Evolutionary conservation across 2,113 vertebrate genomes (phyloP), one percentile per base, ranked within the genome.

Genomic region (Ameiurus melas): DNA sequence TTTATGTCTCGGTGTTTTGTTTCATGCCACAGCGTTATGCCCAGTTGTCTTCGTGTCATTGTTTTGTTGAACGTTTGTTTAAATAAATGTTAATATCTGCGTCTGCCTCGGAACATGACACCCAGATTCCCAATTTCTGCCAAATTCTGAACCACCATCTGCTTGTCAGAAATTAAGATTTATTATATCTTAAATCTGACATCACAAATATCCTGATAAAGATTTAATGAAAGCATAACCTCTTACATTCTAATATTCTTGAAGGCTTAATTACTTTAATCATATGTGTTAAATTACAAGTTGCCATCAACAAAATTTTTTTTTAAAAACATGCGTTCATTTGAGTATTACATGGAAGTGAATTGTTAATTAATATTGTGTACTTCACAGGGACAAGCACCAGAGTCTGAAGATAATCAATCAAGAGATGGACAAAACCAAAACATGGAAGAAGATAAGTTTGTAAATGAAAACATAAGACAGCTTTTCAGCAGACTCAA

Each of bases 401-500:
- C 36, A 30, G 60, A 51, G 8, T 8, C 13, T n/a, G 62, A 12
- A n/a, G 43, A 27, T 17, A 25, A 43, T 75, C 71, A 53, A 13
- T n/a, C 36, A 51, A 33, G 62, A 68, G 22, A 51, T 20, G 36
- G 58, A 83, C 55, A 64, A 62, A 60, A 2, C 22, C 12, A 62
- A 83, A 36, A 58, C 20, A 66, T 12, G 14, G 2, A 51, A 17
- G 60, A 68, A 66, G 39, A 51, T 55, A 4, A 84, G 2, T 13
- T 78, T 51, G 16, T 47, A 70, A 22, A 43, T 36, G 68, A 53
- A 33, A 87, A n/a, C 47, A 70, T 71, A 22, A 16, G 13, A 17
- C 19, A 33, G 57, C 60, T 88, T 9, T 80, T 85, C 57, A 33
- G 84, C 22, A 88, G 62, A 58, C 47, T 88, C 13, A 2, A 70